Percentiles rank a stretch among this genome's conserved stretches.
phyloP scores from a whole-genome alignment of 1,140 invertebrate genomes.

The Sipha flava region DNA sequence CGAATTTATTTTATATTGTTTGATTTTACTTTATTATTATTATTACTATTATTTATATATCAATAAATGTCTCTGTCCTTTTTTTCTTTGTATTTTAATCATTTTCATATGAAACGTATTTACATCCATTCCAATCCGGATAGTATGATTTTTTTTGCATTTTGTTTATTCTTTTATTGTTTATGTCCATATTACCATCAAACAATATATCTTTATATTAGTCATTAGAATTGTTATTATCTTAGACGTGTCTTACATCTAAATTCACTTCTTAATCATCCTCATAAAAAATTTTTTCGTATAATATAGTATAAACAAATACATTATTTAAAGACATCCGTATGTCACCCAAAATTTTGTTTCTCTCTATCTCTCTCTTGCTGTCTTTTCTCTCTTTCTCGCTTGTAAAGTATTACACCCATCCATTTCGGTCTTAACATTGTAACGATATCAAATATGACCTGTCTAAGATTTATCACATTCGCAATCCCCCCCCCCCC shows the following conservation, averaged over 20 bases:
- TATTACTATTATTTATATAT: background rate
- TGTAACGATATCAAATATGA: background rate
- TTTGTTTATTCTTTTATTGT: too few species aligned
- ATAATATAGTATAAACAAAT: background rate
- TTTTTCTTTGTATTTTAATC: background rate
- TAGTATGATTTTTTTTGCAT: too few species aligned
- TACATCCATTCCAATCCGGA: too few species aligned
- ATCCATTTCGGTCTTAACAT: too few species aligned
- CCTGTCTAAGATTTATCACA: too few species aligned
- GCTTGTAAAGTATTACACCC: background rate
- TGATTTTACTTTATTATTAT: background rate
- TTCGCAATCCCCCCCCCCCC: too few species aligned
- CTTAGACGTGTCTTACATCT: background rate
- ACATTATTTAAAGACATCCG: too few species aligned
- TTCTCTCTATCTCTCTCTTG: too few species aligned
- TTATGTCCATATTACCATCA: too few species aligned
- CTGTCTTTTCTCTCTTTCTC: too few species aligned
- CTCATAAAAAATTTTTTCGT: background rate
- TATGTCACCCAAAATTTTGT: background rate
- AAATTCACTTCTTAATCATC: background rate
- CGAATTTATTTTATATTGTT: background rate
- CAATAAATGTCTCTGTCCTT: background rate
- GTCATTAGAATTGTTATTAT: background rate
- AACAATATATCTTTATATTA: background rate
- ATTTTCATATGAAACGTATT: too few species aligned